Evolutionary conservation across 30 jellyfish, hydroid and myxozoan genomes (phyloP).

Genomic region (Aurelia sp.): DNA sequence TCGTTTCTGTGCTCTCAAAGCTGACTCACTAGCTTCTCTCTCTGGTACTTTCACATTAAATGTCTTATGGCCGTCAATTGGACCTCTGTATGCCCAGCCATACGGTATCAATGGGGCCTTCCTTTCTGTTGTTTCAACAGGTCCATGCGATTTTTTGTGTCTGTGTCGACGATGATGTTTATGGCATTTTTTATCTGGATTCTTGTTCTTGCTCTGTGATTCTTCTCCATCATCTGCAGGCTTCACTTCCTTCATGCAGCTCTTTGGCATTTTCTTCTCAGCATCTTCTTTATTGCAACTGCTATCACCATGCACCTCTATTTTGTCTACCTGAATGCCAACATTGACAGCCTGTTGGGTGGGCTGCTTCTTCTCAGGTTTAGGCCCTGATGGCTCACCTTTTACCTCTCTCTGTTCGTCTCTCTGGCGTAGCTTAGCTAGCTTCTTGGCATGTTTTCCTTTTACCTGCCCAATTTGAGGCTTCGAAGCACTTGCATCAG

Average conservation of each 20-base stretch:
- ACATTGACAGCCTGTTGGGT: slow-evolving; percentile 1
- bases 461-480: neutral
- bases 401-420: neutral
- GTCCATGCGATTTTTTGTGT: neutral
- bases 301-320: neutral
- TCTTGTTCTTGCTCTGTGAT: neutral
- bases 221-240: neutral
- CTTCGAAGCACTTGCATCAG: slow-evolving; percentile 13
- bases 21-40: slow-evolving; percentile 33
- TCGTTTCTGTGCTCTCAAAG: slow-evolving; percentile 24
- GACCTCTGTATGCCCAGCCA: slow-evolving; percentile 57
- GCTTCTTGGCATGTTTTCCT: neutral
- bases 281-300: neutral
- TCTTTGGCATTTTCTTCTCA: neutral
- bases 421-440: neutral
- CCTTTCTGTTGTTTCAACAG: neutral
- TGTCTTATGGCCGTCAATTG: slow-evolving; percentile 31
- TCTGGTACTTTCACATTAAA: slow-evolving; percentile 32
- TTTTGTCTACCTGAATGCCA: slow-evolving; percentile 16
- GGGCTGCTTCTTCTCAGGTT: neutral
- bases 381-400: neutral
- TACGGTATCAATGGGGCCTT: slow-evolving; percentile 26
- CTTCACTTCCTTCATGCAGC: no score
- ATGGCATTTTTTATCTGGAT: neutral
- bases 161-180: neutral